Conservation (phyloP, 2,797 vertebrate species). For the Hoplostethus atlanticus region DNA sequence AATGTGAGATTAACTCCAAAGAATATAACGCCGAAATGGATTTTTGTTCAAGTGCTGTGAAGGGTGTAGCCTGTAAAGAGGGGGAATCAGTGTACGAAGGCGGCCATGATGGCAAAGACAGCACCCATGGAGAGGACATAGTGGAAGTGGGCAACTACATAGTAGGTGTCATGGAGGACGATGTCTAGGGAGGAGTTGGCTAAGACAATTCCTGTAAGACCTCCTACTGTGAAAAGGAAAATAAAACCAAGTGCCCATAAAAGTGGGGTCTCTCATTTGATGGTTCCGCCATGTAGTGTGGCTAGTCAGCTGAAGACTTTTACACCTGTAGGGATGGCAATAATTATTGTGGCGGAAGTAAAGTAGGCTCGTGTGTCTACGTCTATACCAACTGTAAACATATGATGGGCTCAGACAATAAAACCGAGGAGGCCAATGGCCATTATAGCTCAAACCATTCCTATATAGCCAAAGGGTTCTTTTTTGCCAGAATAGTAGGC, state of each 20-base stretch:
- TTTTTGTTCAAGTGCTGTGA: conserved; percentile 59
- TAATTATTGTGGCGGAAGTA: conserved; percentile 70
- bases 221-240: conserved; percentile 45
- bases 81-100: conserved; percentile 55
- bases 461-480: conserved; percentile 62
- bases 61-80: conserved; percentile 65
- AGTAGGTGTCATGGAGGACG: conserved; percentile 61
- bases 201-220: neutral
- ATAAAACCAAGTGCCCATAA: conserved; percentile 63
- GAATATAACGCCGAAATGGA: conserved; percentile 65
- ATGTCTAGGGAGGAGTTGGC: conserved; percentile 64
- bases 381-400: conserved; percentile 48
- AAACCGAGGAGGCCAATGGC: conserved; percentile 46
- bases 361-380: conserved; percentile 69
- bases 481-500: conserved; percentile 59
- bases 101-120: conserved; percentile 16
- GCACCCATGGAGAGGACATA: conserved; percentile 38
- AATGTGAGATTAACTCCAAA: conserved; percentile 51
- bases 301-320: conserved; percentile 77
- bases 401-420: conserved; percentile 74
- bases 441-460: conserved; percentile 49
- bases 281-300: conserved; percentile 9
- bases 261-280: conserved; percentile 56
- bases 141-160: conserved; percentile 67
- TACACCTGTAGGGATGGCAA: conserved; percentile 44